Conservation (phyloP, 2,888 invertebrate genomes). For the Aleiodes alternator region DNA sequence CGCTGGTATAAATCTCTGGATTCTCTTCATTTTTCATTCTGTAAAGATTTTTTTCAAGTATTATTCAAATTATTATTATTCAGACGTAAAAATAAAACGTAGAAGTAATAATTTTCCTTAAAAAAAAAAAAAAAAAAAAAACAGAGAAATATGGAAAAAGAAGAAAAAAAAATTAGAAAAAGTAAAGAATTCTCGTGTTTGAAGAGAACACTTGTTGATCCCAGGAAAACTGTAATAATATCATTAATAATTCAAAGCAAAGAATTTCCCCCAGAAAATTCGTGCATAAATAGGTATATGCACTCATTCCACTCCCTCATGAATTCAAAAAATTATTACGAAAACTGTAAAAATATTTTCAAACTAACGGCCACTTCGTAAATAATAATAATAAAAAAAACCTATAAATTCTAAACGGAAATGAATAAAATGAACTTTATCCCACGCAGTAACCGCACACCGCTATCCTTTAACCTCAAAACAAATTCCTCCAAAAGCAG, state of each 20-base stretch:
- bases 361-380: not conserved
- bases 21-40: conserved; percentile 68
- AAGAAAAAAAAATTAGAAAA: not conserved
- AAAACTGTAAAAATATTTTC: not conserved
- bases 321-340: not conserved
- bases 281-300: no score
- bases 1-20: conserved; percentile 64
- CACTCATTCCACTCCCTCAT: no score
- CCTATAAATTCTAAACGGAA: not conserved
- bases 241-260: no score
- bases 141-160: not conserved
- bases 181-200: not conserved
- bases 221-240: not conserved
- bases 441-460: conserved; percentile 21
- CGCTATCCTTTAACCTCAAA: conserved; percentile 45
- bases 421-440: not conserved
- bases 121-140: conserved; percentile 5
- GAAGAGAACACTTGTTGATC: not conserved
- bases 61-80: conserved; percentile 6
- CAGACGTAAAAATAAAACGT: not conserved
- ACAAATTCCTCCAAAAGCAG: not conserved
- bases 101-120: not conserved
- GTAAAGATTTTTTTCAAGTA: conserved; percentile 51
- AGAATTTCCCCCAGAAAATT: no score
- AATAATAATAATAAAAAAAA: not conserved